Base-by-base conservation (phyloP, 2,797 vertebrate genomes). In the Vespertilio murinus region DNA sequence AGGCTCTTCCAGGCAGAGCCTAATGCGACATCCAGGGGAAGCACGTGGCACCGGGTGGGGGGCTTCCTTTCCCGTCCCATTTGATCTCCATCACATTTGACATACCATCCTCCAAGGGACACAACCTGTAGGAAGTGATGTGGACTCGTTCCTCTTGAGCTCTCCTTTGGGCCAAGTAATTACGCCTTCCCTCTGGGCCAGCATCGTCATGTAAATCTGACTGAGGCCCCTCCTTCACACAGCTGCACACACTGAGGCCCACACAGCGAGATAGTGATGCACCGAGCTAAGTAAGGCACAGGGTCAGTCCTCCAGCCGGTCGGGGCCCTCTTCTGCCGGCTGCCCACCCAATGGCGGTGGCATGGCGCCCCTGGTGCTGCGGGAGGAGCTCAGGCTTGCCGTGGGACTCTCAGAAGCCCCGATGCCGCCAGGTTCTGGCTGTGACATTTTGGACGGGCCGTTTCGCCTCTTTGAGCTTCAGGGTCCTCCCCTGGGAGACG, bases 41-140 rank as follows among this genome's bases (percentile, higher is more conserved):
- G 52, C 20, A 52, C 0, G 0, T 10, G 30, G 7, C 14, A 6
- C 54, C 3, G 9, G 35, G 18, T 8, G 2, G 52, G 20, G 67
- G 20, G 13, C 91, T 86, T 79, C 75, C 40, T 42, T 80, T 84
- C 30, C 73, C 45, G 64, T 73, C 30, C 38, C 22, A 1, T 45
- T 81, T 28, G 33, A 59, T 35, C 54, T 40, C 69, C 9, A 42
- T 33, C 40, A 5, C 52, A 49, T 88, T 61, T 71, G 61, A 56
- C 33, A 5, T 10, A 35, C 30, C 45, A 30, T 86, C 74, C 30
- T 82, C 33, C 25, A 18, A 35, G 38, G 70, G 33, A 74, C 47
- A 11, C 11, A 9, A 25, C 45, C 71, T 47, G 38, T 9, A 40
- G 86, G 87, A 84, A 73, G 40, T 14, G 10, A 28, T 9, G 20